A percentile compares a stretch with the other conserved stretches of the same genome.
phyloP scores from a whole-genome alignment of 2,797 vertebrate genomes.

The Pangasius mekongensis region DNA sequence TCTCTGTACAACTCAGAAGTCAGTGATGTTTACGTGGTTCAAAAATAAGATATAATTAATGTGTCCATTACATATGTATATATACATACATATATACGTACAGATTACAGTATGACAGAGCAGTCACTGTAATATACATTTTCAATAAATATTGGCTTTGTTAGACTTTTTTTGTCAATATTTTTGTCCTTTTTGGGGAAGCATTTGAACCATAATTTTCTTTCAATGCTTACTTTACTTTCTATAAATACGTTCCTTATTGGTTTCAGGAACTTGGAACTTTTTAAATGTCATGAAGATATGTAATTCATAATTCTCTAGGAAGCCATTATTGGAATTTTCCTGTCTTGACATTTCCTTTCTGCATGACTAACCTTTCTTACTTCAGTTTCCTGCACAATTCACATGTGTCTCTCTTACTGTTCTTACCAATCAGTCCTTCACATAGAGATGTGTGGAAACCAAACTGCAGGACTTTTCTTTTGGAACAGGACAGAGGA shows the following conservation, averaged over 20 bases:
- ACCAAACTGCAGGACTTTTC: constrained; percentile 56
- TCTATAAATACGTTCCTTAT: not conserved
- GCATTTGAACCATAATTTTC: not conserved
- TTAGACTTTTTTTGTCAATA: constrained; percentile 69
- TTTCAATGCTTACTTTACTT: not conserved
- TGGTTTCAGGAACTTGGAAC: not conserved
- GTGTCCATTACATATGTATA: constrained; percentile 78
- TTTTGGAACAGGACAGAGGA: constrained; percentile 83
- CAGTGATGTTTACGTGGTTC: constrained; percentile 66
- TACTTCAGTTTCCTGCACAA: constrained; percentile 41
- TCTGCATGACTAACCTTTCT: constrained; percentile 61
- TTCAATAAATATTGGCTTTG: constrained; percentile 91
- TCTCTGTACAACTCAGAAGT: constrained; percentile 49
- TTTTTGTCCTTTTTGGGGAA: constrained; percentile 38
- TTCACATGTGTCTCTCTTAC: constrained; percentile 23
- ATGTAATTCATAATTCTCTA: not conserved
- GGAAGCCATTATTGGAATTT: constrained; percentile 5
- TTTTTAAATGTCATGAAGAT: not conserved
- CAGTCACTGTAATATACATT: constrained; percentile 83
- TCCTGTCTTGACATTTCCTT: constrained; percentile 34
- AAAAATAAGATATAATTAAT: constrained; percentile 72
- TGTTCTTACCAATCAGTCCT: constrained; percentile 34
- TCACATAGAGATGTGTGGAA: constrained; percentile 41
- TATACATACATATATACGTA: constrained; percentile 21
- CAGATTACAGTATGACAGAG: constrained; percentile 60